Percentiles rank a stretch among this genome's conserved stretches.
Conservation (phyloP, 2,797 vertebrate genomes). For the Aviceda cuculoides region DNA sequence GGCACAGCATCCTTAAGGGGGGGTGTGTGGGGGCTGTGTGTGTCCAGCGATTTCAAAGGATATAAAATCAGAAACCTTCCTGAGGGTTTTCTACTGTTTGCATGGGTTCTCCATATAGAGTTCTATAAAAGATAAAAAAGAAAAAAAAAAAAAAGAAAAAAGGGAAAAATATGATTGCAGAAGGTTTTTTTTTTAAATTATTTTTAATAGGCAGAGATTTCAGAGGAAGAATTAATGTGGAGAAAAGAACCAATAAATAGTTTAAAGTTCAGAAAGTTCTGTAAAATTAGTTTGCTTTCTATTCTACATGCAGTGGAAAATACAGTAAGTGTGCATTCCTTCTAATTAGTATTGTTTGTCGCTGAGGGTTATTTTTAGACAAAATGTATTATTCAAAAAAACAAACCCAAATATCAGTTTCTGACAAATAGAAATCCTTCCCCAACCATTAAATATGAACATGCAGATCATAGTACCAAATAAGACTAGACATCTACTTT, state of each 20-base stretch:
- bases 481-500: neutral
- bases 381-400: neutral
- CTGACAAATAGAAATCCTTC: neutral
- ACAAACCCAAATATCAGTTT: neutral
- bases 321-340: neutral
- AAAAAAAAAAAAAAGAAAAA: neutral
- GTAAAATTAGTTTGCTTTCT: neutral
- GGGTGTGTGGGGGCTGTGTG: too few relatives aligned
- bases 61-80: neutral
- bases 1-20: fast-evolving
- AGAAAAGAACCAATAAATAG: neutral
- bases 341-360: neutral
- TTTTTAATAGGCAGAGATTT: neutral
- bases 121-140: neutral
- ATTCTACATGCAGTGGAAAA: neutral
- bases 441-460: neutral
- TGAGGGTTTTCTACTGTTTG: neutral
- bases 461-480: neutral
- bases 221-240: neutral
- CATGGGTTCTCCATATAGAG: neutral
- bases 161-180: neutral
- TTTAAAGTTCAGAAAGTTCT: neutral
- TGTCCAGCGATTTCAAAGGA: neutral
- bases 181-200: fast-evolving
- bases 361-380: neutral